Conservation (phyloP, 2,797 vertebrate species). For the Emys orbicularis region DNA sequence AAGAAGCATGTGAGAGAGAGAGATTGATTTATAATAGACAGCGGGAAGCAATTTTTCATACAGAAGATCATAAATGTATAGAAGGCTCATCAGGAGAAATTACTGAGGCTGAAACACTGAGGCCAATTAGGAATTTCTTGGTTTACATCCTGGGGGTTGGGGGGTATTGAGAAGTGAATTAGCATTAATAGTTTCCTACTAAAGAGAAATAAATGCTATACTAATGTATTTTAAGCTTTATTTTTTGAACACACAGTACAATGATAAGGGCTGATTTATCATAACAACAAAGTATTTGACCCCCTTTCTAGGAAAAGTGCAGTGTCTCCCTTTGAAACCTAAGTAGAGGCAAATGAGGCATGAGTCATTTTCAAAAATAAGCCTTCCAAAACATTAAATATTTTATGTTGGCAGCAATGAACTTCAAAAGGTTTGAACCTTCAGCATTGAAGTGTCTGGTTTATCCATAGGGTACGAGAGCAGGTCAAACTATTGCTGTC, state of each 20-base stretch:
- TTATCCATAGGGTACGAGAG: not conserved
- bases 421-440: not conserved
- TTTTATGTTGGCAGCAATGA: not conserved
- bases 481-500: rapidly evolving
- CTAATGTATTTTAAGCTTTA: not conserved
- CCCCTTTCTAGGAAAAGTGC: conserved; percentile 5
- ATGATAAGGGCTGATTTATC: not conserved
- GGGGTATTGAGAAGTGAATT: not conserved
- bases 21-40: conserved; percentile 11
- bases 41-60: conserved; percentile 47
- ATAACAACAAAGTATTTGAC: not conserved
- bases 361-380: not conserved
- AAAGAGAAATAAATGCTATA: not conserved
- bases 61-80: conserved; percentile 8
- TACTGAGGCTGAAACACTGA: conserved; percentile 43
- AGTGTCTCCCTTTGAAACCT: conserved; percentile 2
- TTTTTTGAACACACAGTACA: not conserved
- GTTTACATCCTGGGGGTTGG: not conserved
- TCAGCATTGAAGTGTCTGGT: not conserved
- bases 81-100: conserved; percentile 43
- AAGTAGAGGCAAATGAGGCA: not conserved
- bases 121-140: not conserved
- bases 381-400: not conserved
- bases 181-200: not conserved
- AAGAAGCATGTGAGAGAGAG: not conserved